Percentiles rank a stretch among this genome's conserved stretches.
Evolutionary conservation across 2,888 invertebrate species (phyloP).

Genomic region (Lysandra coridon): DNA sequence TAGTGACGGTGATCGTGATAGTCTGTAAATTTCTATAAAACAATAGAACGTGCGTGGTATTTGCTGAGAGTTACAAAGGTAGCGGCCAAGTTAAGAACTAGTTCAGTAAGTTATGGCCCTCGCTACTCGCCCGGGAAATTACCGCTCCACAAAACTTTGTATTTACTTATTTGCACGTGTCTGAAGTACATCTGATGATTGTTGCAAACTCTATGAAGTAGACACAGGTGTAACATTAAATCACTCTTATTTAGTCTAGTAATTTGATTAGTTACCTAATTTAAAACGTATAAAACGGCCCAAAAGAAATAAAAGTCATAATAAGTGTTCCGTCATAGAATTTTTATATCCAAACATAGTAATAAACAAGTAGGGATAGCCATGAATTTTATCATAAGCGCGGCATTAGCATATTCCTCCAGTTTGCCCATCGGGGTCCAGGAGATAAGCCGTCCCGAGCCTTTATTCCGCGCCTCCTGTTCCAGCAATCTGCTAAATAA

Average conservation of each 20-base stretch:
- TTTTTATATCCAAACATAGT: conserved; percentile 3
- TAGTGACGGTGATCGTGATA: background rate
- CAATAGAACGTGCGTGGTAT: conserved; percentile 5
- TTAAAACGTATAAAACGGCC: background rate
- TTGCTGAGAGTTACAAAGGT: background rate
- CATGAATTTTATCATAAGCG: conserved; percentile 19
- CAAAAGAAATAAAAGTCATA: background rate
- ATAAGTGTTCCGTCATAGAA: background rate
- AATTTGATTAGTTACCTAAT: background rate
- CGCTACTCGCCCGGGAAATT: conserved; percentile 6
- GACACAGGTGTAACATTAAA: background rate
- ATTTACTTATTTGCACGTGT: conserved; percentile 9
- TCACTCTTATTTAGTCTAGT: too few relatives aligned
- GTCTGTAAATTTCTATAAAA: background rate
- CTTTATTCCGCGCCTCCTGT: background rate
- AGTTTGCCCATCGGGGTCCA: conserved; percentile 4
- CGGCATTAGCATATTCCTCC: conserved; percentile 27
- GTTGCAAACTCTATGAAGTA: background rate
- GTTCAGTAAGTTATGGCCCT: conserved; percentile 17
- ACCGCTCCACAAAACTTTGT: conserved; percentile 7
- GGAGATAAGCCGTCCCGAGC: conserved; percentile 2
- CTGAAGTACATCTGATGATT: background rate
- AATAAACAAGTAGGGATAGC: background rate
- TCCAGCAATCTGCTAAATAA: conserved; percentile 15
- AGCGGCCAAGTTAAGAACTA: background rate